Conservation (phyloP, 1,140 invertebrate species). For the Conus betulinus region DNA sequence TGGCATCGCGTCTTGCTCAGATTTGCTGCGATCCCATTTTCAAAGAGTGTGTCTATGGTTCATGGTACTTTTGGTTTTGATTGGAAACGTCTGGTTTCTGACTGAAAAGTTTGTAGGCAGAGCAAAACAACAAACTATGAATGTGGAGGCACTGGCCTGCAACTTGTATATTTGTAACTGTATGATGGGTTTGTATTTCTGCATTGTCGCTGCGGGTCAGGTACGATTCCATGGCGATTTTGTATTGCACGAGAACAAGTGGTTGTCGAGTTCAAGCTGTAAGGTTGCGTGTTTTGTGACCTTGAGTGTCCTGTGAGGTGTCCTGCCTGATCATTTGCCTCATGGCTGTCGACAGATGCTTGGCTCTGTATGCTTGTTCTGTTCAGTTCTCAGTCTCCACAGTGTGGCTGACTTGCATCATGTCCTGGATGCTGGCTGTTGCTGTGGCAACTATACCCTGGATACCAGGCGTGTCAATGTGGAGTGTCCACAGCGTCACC, state of each 20-base stretch:
- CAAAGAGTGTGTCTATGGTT: constrained; percentile 46
- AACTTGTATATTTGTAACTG: constrained; percentile 60
- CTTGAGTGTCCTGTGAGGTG: constrained; percentile 53
- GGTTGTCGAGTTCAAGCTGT: constrained; percentile 52
- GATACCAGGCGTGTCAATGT: no score
- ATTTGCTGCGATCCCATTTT: constrained; percentile 36
- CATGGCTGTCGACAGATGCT: no score
- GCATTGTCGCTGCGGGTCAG: constrained; percentile 56
- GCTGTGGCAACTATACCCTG: no score
- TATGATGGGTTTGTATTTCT: constrained; percentile 64
- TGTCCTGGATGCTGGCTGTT: no score
- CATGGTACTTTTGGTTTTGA: constrained; percentile 38
- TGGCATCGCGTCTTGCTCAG: neutral
- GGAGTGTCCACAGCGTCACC: no score
- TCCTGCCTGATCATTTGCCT: constrained; percentile 55
- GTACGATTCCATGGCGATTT: constrained; percentile 51
- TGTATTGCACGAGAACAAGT: constrained; percentile 45
- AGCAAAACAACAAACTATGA: constrained; percentile 34
- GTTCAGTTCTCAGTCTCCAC: no score
- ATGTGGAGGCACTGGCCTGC: constrained; percentile 45
- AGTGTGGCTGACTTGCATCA: no score
- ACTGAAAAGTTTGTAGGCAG: constrained; percentile 20
- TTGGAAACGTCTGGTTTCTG: constrained; percentile 50
- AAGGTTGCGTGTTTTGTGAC: constrained; percentile 52
- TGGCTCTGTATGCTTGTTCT: no score